phyloP scores from a whole-genome alignment of 1,140 invertebrate species.

The Drosophila truncata region DNA sequence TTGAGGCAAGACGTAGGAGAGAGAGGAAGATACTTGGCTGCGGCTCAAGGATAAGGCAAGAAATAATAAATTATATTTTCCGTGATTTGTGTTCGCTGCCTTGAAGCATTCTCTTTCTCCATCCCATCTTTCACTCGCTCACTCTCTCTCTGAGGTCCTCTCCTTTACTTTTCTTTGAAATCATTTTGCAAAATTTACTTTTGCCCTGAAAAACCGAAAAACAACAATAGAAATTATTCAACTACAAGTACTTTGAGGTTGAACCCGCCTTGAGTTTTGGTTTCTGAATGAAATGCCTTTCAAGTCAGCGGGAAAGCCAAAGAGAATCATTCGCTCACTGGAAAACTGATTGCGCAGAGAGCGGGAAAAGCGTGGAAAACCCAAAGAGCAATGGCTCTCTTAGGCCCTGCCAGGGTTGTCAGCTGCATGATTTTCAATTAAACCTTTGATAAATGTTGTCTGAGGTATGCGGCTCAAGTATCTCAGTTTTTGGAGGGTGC shows the following conservation, averaged over 20 bases:
- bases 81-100: constrained; percentile 73
- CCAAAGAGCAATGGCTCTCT: constrained; percentile 35
- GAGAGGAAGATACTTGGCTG: constrained; percentile 61
- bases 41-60: constrained; percentile 80
- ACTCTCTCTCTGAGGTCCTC: background rate
- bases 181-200: constrained; percentile 50
- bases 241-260: constrained; percentile 39
- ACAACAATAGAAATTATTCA: constrained; percentile 47
- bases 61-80: constrained; percentile 83
- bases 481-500: constrained; percentile 10
- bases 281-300: constrained; percentile 47
- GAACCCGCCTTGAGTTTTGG: constrained; percentile 26
- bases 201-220: constrained; percentile 28
- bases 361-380: background rate
- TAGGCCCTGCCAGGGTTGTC: constrained; percentile 30
- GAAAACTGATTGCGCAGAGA: constrained; percentile 68
- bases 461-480: constrained; percentile 23
- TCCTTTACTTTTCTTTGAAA: constrained; percentile 4
- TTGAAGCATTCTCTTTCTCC: constrained; percentile 35
- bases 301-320: background rate
- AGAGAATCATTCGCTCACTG: constrained; percentile 40
- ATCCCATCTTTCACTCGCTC: background rate
- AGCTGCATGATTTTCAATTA: constrained; percentile 36
- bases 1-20: background rate
- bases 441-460: constrained; percentile 40